These are phyloP conservation scores for Knipowitschia caucasica DNA, from an alignment of 2,797 vertebrate genomes.

Conservation along the genomic window DNA sequence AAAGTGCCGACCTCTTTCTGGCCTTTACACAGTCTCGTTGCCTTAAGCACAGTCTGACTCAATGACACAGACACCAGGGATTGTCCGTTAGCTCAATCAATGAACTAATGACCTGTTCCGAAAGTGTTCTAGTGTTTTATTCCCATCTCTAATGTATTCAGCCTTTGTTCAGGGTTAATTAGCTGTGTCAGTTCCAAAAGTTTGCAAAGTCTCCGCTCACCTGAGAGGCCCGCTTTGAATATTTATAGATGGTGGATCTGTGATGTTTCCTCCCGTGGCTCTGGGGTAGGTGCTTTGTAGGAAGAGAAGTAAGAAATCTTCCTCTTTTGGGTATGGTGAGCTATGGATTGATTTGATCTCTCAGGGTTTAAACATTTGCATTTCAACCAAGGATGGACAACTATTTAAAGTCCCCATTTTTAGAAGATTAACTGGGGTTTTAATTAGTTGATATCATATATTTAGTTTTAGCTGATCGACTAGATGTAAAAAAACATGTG, in stretches of 20 bases:
- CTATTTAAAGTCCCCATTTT: slow-evolving; percentile 31
- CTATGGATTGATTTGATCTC: slow-evolving; percentile 57
- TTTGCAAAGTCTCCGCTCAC: slow-evolving; percentile 15
- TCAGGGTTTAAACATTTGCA: slow-evolving; percentile 50
- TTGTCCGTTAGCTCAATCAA: slow-evolving; percentile 1
- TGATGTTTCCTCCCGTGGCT: slow-evolving; percentile 22
- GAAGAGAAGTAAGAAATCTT: slow-evolving; percentile 14
- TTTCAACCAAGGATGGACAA: slow-evolving; percentile 46
- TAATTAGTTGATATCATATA: too few relatives aligned
- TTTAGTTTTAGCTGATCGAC: too few relatives aligned
- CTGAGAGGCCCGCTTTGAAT: slow-evolving; percentile 4
- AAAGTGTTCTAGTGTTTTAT: neutral
- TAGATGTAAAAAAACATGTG: too few relatives aligned
- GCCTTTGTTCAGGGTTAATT: neutral
- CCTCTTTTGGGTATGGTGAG: slow-evolving; percentile 51
- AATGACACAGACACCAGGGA: neutral
- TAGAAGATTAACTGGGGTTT: too few relatives aligned
- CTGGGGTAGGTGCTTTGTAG: slow-evolving; percentile 30
- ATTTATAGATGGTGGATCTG: slow-evolving; percentile 13
- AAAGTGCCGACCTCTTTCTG: too few relatives aligned
- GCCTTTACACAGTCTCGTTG: too few relatives aligned
- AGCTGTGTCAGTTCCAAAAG: slow-evolving; percentile 3
- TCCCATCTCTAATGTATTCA: neutral
- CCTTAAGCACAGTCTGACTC: neutral
- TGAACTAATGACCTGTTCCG: slow-evolving; percentile 7